Evolutionary conservation across 1,140 invertebrate species (phyloP).

Genomic region (Mycetomoellerius zeteki): DNA sequence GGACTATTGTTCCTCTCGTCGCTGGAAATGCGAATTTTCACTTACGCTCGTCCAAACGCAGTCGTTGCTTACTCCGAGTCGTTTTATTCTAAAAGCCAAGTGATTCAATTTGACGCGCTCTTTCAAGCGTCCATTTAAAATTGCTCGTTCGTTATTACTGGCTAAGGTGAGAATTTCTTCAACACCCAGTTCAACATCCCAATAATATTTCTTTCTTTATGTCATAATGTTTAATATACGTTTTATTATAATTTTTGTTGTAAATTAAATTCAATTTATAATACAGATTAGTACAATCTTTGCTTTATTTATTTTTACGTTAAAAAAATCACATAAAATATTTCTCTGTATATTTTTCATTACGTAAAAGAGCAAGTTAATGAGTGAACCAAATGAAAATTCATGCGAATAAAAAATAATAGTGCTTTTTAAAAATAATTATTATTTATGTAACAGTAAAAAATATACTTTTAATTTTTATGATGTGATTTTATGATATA

Average conservation of each 20-base stretch:
- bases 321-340: not conserved
- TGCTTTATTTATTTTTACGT: not conserved
- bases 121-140: constrained; percentile 26
- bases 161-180: not conserved
- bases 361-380: not conserved
- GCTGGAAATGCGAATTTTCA: constrained; percentile 69
- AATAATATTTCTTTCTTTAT: not conserved
- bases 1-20: constrained; percentile 57
- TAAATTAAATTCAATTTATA: not conserved
- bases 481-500: not conserved
- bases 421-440: not conserved
- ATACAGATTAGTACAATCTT: not conserved
- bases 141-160: not conserved
- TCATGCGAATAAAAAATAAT: not conserved
- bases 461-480: constrained; percentile 6
- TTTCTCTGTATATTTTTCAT: not conserved
- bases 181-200: not conserved
- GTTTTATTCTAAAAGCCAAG: constrained; percentile 31
- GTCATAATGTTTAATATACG: not conserved
- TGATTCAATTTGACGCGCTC: constrained; percentile 28
- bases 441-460: not conserved
- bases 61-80: constrained; percentile 11
- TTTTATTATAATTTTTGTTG: constrained; percentile 10
- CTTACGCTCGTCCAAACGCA: constrained; percentile 53
- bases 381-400: not conserved